Base-by-base conservation (phyloP, 2,888 invertebrate genomes). In the Trisateles emortualis region DNA sequence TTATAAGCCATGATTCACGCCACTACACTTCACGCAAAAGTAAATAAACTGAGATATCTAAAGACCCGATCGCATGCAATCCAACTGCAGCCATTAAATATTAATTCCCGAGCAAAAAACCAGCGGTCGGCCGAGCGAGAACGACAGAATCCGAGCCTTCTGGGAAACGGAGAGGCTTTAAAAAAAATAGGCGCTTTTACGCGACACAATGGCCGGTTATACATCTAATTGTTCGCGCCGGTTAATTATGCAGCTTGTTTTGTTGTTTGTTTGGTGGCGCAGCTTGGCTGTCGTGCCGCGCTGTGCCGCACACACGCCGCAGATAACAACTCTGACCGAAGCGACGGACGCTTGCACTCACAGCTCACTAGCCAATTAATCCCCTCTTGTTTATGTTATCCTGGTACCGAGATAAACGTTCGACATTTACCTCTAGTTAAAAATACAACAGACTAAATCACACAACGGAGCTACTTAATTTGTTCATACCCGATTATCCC, bases 221-320 rank as follows among this genome's bases (percentile, higher is more conserved):
- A 87, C 87, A 89, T 88, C 86, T 88, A 90, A 89, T 88, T 88
- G 83, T 87, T 85, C 84, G 81, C 83, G 80, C 81, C 81, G 81
- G 82, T 83, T 89, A 87, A 88, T 90, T 87, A 87, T 88, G 81
- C 83, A 82, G 75, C 74, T 73, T 66, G 82, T 78, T 84, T 79
- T 86, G 81, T 86, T 87, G 82, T 70, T 65, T 60, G 77, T 71
- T 75, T 65, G 71, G 67, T 74, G 70, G 70, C 69, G 70, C 49
- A 59, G 64, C 55, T 50, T 38, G 29, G 38, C 24, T 53, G 51
- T 49, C 59, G 49, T 53, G 64, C 53, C 33, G 52, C 35, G 51
- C 47, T 29, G 52, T 50, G 46, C 39, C 32, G 52, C 52, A 56
- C 53, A 51, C 51, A 43, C 43, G 46, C 51, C 51, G 35, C 54